Base-by-base conservation (phyloP, 2,113 vertebrate genomes). In the Clarias gariepinus region DNA sequence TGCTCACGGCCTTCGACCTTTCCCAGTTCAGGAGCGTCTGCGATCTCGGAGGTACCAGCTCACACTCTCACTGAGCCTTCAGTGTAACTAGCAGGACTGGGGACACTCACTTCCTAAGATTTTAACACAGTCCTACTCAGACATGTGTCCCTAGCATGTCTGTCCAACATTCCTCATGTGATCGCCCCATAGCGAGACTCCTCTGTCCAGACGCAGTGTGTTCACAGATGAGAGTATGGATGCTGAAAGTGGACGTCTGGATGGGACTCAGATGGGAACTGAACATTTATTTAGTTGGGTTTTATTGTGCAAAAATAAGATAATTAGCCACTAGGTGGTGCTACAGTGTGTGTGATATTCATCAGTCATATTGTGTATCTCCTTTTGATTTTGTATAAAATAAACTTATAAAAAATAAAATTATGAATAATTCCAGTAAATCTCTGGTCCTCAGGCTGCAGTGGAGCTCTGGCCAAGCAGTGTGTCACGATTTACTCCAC, bases 1-100 rank as follows among this genome's bases (percentile, higher is more conserved):
- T 97, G 85, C 89, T 98, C 85, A 86, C 88, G 0, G 96, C 97
- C 61, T 98, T 98, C 60, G 96, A 98, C 91, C 96, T 98, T 85
- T 95, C 96, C 0, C 58, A 91, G 11, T 99, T 97, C 91, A 95
- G 63, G 0, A 71, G 84, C 82, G 91, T 98, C 84, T 98, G 92
- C 25, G 98, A 99, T 90, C 91, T 99, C 0, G 97, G 97, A 68
- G 98, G 97, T 98, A 47, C 89, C 94, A 93, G 3, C 0, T 74
- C 25, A 47, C 7, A 8, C 3, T n/a, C 66, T 71, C 47, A 41
- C n/a, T 13, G 47, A 77, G 47, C 12, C 25, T 5, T 25, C 41
- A 52, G 41, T 76, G 21, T 76, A 25, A 76, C 52, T 13, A 53
- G 47, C 36, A 53, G 25, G 12, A 36, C 6, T 52, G 10, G n/a